Base-by-base conservation (phyloP, 2,888 invertebrate species). In the Lampropteryx suffumata region DNA sequence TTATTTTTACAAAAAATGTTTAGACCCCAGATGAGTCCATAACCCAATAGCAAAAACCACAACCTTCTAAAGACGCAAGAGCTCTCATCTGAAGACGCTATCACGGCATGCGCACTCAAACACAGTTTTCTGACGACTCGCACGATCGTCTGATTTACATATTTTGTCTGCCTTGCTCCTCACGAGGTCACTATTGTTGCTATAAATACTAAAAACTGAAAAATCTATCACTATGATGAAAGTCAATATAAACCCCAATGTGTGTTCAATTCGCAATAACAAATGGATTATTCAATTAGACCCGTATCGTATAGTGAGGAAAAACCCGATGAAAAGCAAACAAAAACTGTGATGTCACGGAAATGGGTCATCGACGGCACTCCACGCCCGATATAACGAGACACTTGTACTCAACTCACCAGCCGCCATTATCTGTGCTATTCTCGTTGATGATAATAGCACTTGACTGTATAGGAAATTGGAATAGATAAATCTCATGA, bases 361-460 rank as follows among this genome's bases (percentile, higher is more conserved):
- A 82, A 82, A 79, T 79, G 67, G 80, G 81, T 79, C 79, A 79
- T 78, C 76, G 76, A 75, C 75, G 71, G 72, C 72, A 72, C 73
- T 71, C 67, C 53, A 55, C 77, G 34, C 10, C 21, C 76, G 76
- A 61, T 57, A 39, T 57, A 71, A 57, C 51, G 39, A 59, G 76
- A 65, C 50, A 62, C 61, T 60, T 55, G 64, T 58, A 59, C 58
- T 60, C 64, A 59, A 59, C 58, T 60, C 64, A 59, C 44, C 55
- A 39, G 26, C 59, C 57, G 44, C 52, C 48, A 46, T 42, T 54
- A 42, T 51, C 35, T 46, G 29, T 46, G 37, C 26, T 33, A 12
- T 41, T 51, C 11, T 40, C 10, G 9, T 29, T 30, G 24, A 45
- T 35, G 21, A 14, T 41, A 33, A 40, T 43, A 17, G 24, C 26